Percentiles rank a stretch among this genome's conserved stretches.
phyloP scores from a whole-genome alignment of 2,888 invertebrate species.

The Catotricha subobsoleta region DNA sequence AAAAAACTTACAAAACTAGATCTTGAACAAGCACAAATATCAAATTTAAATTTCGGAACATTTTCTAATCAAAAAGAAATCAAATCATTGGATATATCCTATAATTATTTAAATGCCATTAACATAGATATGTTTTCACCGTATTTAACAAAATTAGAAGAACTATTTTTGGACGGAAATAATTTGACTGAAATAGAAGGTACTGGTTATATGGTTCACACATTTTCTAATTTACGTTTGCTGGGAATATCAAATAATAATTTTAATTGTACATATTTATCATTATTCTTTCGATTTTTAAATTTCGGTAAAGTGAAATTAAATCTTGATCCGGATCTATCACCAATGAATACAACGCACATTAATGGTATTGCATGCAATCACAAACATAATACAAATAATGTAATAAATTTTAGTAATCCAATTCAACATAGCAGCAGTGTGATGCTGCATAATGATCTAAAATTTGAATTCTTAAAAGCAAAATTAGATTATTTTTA shows the following conservation, averaged over 20 bases:
- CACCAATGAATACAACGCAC: not conserved
- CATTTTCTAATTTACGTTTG: not conserved
- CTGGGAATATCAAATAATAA: constrained; percentile 1
- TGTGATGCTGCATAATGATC: not conserved
- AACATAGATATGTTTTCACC: constrained; percentile 27
- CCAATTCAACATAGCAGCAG: not conserved
- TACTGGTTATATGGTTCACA: constrained; percentile 18
- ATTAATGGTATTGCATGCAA: constrained; percentile 3
- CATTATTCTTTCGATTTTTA: not conserved
- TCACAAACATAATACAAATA: not conserved
- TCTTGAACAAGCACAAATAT: constrained; percentile 19
- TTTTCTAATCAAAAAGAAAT: constrained; percentile 27
- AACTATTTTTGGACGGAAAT: constrained; percentile 24
- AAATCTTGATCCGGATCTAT: constrained; percentile 1
- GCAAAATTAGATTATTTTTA: not conserved
- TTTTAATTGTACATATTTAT: constrained; percentile 6
- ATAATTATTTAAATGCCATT: constrained; percentile 32
- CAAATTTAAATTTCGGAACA: constrained; percentile 23
- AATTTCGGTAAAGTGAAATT: not conserved
- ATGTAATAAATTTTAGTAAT: not conserved
- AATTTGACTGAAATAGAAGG: constrained; percentile 19
- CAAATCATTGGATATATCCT: constrained; percentile 31
- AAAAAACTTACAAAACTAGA: constrained; percentile 21
- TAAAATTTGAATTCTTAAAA: not conserved
- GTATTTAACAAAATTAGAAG: constrained; percentile 21